These are phyloP conservation scores for Amia ocellicauda DNA, from an alignment of 2,113 vertebrate species.

Conservation along the genomic window DNA sequence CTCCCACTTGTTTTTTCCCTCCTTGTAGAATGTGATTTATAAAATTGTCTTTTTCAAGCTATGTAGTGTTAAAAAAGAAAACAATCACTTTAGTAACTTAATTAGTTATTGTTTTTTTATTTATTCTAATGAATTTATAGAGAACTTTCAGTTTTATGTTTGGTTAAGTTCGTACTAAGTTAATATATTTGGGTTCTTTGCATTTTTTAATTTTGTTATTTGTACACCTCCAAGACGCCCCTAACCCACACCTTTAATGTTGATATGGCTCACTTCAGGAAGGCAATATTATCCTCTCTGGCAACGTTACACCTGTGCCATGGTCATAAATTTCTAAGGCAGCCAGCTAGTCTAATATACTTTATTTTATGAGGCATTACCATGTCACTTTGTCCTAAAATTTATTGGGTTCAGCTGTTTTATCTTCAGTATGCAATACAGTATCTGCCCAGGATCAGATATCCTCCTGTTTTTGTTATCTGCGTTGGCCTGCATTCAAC, in stretches of 20 bases:
- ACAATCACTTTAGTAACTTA: constrained; percentile 63
- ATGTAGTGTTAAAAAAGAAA: constrained; percentile 51
- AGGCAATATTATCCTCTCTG: constrained; percentile 9
- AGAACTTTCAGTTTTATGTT: constrained; percentile 55
- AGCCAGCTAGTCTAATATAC: constrained; percentile 2
- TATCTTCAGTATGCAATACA: constrained; percentile 10
- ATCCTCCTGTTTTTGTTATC: constrained; percentile 1
- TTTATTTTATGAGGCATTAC: constrained; percentile 14
- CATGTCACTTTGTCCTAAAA: constrained; percentile 10
- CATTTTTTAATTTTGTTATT: constrained; percentile 46
- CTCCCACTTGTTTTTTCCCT: constrained; percentile 42
- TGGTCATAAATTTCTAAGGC: constrained; percentile 11
- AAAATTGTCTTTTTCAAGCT: constrained; percentile 48
- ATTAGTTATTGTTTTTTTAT: constrained; percentile 70
- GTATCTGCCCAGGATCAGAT: constrained; percentile 5
- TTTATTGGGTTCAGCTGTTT: constrained; percentile 11
- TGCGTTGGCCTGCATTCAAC: neutral
- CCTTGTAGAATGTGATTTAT: constrained; percentile 56
- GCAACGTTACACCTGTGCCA: neutral
- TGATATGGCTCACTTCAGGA: constrained; percentile 13
- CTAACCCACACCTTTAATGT: neutral
- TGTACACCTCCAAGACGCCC: constrained; percentile 50
- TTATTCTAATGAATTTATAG: constrained; percentile 76
- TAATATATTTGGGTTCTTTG: constrained; percentile 73
- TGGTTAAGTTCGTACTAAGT: constrained; percentile 64